Base-by-base conservation (phyloP, 2,888 invertebrate species). In the Ypsolopha sequella region DNA sequence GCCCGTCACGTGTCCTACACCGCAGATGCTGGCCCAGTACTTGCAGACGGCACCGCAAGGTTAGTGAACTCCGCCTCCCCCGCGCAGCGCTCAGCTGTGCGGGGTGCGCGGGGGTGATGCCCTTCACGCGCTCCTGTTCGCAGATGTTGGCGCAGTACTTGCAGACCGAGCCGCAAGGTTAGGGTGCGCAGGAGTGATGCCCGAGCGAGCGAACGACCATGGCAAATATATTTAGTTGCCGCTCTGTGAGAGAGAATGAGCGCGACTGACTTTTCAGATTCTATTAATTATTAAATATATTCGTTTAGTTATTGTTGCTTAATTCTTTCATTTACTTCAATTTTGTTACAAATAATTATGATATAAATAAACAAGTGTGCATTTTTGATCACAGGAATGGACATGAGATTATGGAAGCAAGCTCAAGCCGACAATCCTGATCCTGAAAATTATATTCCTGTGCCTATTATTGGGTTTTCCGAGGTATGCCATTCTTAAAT, bases 341-440 rank as follows among this genome's bases (percentile, higher is more conserved):
- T 24, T 24, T 24, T 3, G 24, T 24, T 24, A 24, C 24, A 24
- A 4, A 24, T 24, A 24, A n/a, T n/a, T n/a, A n/a, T n/a, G n/a
- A n/a, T 24, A 24, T 24, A 24, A 4, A 24, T 24, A 24, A 24
- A 24, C 24, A 24, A 24, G 24, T 24, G 24, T 24, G 24, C 4
- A 24, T 24, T 24, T 24, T 35, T 50, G 57, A 55, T 61, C 68
- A 53, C 73, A 91, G 95, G 97, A n/a, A 94, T 98, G 67, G 97
- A 98, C 75, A 91, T 93, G 48, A 88, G 96, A 55, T 88, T 98
- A 63, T 99, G 99, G 99, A 93, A 95, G 65, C 98, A 99, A 75
- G 98, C 98, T 0, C 96, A 97, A 66, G 85, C 93, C 35, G 98
- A 98, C 68, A 99, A 99, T 85, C 99, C 99, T 0, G 95, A 98